Percentiles rank a stretch among this genome's conserved stretches.
Evolutionary conservation across 1,140 invertebrate genomes (phyloP).

Genomic region (Drosophila navojoa): DNA sequence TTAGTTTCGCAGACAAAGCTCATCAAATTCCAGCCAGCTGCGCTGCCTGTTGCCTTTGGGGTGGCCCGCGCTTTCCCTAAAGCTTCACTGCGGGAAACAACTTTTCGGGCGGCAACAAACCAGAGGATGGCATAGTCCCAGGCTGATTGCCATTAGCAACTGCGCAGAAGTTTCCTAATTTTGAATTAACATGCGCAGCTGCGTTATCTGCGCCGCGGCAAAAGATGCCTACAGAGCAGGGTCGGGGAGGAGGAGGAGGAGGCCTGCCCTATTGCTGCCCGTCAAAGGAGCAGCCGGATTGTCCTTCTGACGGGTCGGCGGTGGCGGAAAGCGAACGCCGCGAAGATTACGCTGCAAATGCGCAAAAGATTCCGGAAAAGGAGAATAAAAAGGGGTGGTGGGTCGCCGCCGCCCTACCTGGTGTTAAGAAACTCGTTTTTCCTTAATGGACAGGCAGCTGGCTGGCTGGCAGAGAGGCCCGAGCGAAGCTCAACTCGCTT

Average conservation of each 20-base stretch:
- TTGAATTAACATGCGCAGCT: slow-evolving; percentile 58
- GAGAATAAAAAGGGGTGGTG: slow-evolving; percentile 53
- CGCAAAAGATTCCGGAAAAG: slow-evolving; percentile 54
- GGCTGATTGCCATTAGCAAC: slow-evolving; percentile 20
- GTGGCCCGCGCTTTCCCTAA: not conserved
- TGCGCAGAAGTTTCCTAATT: slow-evolving; percentile 53
- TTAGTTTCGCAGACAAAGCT: slow-evolving; percentile 46
- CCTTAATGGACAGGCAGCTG: slow-evolving; percentile 68
- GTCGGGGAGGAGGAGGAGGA: slow-evolving; percentile 27
- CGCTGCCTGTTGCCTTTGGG: slow-evolving; percentile 18
- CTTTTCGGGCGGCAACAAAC: slow-evolving; percentile 16
- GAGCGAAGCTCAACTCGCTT: slow-evolving; percentile 4
- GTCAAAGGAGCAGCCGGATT: slow-evolving; percentile 67
- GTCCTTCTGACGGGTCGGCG: slow-evolving; percentile 60
- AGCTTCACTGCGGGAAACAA: slow-evolving; percentile 25
- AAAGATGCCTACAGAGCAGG: slow-evolving; percentile 1
- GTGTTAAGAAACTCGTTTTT: slow-evolving; percentile 63
- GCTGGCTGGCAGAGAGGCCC: slow-evolving; percentile 9
- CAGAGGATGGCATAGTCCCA: slow-evolving; percentile 24
- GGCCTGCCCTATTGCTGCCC: slow-evolving; percentile 18
- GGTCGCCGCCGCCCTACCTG: slow-evolving; percentile 23
- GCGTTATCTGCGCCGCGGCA: slow-evolving; percentile 38
- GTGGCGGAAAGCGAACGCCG: slow-evolving; percentile 56
- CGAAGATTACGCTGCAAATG: slow-evolving; percentile 44
- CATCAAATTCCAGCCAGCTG: slow-evolving; percentile 42